These are phyloP conservation scores for Morpho achilles DNA, from an alignment of 2,888 invertebrate genomes.

Conservation along the genomic window DNA sequence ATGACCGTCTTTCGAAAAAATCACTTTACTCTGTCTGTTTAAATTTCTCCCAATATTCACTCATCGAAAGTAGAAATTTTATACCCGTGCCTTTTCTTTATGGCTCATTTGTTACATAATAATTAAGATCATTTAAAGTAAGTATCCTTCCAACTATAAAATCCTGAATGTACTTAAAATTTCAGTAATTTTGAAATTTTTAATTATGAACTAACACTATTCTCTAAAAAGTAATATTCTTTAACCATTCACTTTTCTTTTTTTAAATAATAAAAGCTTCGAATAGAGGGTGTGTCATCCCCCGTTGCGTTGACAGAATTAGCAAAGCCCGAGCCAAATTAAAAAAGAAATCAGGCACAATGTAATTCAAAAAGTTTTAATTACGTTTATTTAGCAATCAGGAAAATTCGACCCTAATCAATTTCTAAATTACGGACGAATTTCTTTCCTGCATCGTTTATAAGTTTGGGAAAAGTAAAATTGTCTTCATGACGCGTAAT, in stretches of 20 bases:
- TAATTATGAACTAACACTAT: neutral
- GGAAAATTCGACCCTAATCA: constrained; percentile 60
- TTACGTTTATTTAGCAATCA: constrained; percentile 76
- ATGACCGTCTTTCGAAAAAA: too few species aligned
- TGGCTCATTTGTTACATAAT: too few species aligned
- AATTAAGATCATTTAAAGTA: too few species aligned
- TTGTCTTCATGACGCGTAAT: too few species aligned
- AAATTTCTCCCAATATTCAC: too few species aligned
- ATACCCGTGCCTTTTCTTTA: too few species aligned
- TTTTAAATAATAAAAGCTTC: constrained; percentile 30
- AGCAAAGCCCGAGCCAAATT: constrained; percentile 68
- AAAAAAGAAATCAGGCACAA: constrained; percentile 75
- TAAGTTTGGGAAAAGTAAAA: constrained; percentile 4
- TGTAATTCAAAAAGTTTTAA: constrained; percentile 75
- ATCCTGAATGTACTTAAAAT: too few species aligned
- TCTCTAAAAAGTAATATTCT: neutral
- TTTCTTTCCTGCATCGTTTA: constrained; percentile 27
- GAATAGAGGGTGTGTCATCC: constrained; percentile 69
- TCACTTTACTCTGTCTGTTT: too few species aligned
- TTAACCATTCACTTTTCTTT: constrained; percentile 31
- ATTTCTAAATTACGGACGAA: constrained; percentile 43
- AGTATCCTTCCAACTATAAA: too few species aligned
- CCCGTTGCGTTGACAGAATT: constrained; percentile 69
- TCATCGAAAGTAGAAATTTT: too few species aligned
- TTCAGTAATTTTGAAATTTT: neutral